Base-by-base conservation (phyloP, 2,113 vertebrate genomes). In the Melierax canorus region DNA sequence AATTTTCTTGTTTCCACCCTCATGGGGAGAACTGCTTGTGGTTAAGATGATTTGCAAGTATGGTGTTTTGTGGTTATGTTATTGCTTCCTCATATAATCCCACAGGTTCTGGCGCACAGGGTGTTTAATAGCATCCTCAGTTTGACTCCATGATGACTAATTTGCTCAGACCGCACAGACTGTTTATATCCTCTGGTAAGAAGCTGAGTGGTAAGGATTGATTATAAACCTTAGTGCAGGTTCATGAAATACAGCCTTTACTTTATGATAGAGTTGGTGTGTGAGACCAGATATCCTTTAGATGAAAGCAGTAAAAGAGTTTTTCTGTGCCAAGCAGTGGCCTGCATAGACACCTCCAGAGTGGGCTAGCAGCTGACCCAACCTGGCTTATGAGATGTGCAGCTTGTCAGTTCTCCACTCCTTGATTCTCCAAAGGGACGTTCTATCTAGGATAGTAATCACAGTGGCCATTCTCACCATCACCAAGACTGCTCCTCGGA, bases 71-170 rank as follows among this genome's bases (percentile, higher is more conserved):
- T 81, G 80, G 76, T 95, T 93, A 74, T n/a, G 38, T 59, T 93
- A 96, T 71, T 96, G 64, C 82, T 92, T 95, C 90, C 72, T 77
- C 46, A 79, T 90, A 6, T 86, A 90, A 75, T 91, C 75, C 63
- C 43, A 59, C 71, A 30, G 83, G 55, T 46, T 80, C 21, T 74
- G 68, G 76, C 3, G 3, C 63, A 67, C 43, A 38, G 39, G 17
- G 72, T 86, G 68, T 74, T 92, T 74, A 92, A 74, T 11, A 41
- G 46, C 50, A 86, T 75, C 82, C 46, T 90, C 46, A 34, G 67
- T 64, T 77, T 93, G 68, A 80, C 55, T 88, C 22, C 51, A 30
- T 1, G 2, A n/a, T 88, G 66, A 84, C 2, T 15, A 27, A 89
- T 89, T 71, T 81, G 43, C 67, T 74, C 79, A 88, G 79, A 38